Evolutionary conservation across 2,888 invertebrate genomes (phyloP).

Genomic region (Oscheius sp.): DNA sequence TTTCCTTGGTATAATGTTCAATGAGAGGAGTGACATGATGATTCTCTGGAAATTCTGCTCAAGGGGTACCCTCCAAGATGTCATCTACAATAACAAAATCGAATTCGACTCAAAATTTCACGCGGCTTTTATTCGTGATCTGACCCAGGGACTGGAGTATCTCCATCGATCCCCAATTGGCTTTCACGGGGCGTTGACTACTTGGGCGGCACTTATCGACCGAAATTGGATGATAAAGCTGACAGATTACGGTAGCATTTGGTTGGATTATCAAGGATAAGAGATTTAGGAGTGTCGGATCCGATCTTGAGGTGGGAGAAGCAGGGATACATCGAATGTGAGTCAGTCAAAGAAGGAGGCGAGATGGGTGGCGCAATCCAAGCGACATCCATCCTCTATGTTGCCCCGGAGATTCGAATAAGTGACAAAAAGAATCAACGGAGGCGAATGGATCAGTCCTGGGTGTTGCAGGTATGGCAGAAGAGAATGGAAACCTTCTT

Average conservation of each 20-base stretch:
- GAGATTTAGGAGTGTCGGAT: constrained; percentile 40
- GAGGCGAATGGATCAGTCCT: constrained; percentile 51
- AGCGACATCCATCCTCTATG: constrained; percentile 33
- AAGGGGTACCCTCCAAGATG: constrained; percentile 52
- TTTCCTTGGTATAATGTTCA: constrained; percentile 82
- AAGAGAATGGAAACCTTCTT: not conserved
- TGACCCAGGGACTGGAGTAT: constrained; percentile 60
- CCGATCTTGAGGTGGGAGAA: constrained; percentile 58
- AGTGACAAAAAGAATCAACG: constrained; percentile 47
- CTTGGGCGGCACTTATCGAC: constrained; percentile 57
- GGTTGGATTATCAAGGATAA: no score
- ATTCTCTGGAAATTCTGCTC: constrained; percentile 59
- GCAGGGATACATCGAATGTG: constrained; percentile 49
- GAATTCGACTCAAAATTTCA: constrained; percentile 57
- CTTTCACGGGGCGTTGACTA: constrained; percentile 55
- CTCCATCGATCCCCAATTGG: constrained; percentile 55
- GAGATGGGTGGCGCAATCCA: constrained; percentile 41
- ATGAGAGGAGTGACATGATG: constrained; percentile 54
- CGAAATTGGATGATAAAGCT: constrained; percentile 58
- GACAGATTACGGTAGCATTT: constrained; percentile 61
- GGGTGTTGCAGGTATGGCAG: constrained; percentile 32
- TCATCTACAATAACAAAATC: constrained; percentile 59
- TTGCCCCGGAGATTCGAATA: constrained; percentile 51
- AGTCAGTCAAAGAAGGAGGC: constrained; percentile 52
- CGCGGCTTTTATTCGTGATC: constrained; percentile 57